These are phyloP conservation scores for Hippocampus zosterae DNA, from an alignment of 2,113 vertebrate species.

Conservation along the genomic window DNA sequence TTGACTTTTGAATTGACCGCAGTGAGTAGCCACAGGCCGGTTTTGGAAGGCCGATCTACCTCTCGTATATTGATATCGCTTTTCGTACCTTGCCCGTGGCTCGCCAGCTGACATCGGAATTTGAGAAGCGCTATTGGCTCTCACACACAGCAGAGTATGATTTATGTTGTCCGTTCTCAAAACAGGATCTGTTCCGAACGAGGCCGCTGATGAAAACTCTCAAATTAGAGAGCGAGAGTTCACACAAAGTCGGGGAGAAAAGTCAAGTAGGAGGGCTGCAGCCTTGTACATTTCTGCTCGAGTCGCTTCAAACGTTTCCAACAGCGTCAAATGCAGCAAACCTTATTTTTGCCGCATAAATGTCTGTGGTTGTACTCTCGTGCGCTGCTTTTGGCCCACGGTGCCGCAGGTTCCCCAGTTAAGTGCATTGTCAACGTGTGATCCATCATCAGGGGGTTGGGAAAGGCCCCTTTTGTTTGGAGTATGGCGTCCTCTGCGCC, in stretches of 20 bases:
- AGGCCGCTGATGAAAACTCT: too few relatives aligned
- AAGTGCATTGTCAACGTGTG: slow-evolving; percentile 20
- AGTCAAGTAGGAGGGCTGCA: background rate
- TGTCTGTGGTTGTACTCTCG: background rate
- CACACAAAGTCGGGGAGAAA: too few relatives aligned
- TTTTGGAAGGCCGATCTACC: too few relatives aligned
- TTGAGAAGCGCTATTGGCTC: too few relatives aligned
- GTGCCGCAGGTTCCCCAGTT: background rate
- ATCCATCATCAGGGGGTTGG: slow-evolving; percentile 52
- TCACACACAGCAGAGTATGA: too few relatives aligned
- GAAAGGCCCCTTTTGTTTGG: slow-evolving; percentile 46
- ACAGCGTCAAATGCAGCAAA: background rate
- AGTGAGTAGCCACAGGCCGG: too few relatives aligned
- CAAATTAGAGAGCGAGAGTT: background rate
- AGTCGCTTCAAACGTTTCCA: background rate
- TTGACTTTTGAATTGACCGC: too few relatives aligned
- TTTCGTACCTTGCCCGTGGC: too few relatives aligned
- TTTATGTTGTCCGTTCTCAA: too few relatives aligned
- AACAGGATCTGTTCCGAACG: too few relatives aligned
- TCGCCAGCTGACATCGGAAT: too few relatives aligned
- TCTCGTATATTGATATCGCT: too few relatives aligned
- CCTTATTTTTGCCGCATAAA: background rate
- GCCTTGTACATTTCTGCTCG: background rate
- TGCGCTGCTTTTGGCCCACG: background rate
- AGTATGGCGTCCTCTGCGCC: slow-evolving; percentile 21